A percentile compares a stretch with the other conserved stretches of the same genome.
Evolutionary conservation across 2,888 invertebrate species (phyloP).

Genomic region (Pterostichus niger): DNA sequence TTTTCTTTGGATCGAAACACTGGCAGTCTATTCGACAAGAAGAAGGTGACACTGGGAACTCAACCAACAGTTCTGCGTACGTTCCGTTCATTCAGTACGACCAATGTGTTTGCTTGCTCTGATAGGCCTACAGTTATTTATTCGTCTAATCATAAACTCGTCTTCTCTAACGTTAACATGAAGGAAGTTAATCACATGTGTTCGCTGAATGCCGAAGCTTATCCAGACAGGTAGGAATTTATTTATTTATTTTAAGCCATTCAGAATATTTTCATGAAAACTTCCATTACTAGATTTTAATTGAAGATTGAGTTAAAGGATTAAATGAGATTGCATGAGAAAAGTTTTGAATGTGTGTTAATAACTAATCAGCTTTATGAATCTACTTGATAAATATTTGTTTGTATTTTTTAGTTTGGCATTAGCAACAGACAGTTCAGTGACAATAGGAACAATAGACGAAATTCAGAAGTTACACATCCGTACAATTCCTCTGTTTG

Average conservation of each 20-base stretch:
- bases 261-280: no score
- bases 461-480: constrained; percentile 99
- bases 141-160: constrained; percentile 98
- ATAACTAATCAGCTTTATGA: no score
- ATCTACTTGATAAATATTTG: background rate
- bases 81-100: constrained; percentile 93
- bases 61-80: constrained; percentile 96
- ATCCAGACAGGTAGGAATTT: constrained; percentile 88
- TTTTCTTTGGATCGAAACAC: constrained; percentile 89
- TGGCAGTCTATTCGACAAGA: constrained; percentile 90
- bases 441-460: constrained; percentile 98
- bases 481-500: constrained; percentile 95
- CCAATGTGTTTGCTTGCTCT: constrained; percentile 99
- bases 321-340: no score
- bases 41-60: constrained; percentile 97
- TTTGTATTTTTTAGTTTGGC: constrained; percentile 83
- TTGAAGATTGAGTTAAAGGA: no score
- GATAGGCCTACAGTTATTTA: constrained; percentile 99
- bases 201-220: constrained; percentile 95
- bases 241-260: no score
- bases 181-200: constrained; percentile 99
- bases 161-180: constrained; percentile 98
- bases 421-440: constrained; percentile 91
- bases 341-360: no score
- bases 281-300: no score